Conservation (phyloP, 2,797 vertebrate genomes). For the Muraenolepis orangiensis region DNA sequence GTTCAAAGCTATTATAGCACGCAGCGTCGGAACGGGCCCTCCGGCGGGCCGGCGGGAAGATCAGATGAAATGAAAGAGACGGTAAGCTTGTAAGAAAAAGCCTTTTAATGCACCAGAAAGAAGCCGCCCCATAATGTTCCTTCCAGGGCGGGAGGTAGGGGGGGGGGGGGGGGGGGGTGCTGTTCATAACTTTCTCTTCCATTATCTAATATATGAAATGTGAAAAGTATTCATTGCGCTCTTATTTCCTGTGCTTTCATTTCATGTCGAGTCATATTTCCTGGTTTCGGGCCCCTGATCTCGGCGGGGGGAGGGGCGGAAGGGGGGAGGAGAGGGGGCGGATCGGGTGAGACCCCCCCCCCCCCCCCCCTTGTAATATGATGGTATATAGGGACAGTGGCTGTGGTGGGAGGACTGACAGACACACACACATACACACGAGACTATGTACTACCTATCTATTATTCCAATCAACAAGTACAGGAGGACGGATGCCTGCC, state of each 20-base stretch:
- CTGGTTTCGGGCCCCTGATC: background rate
- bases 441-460: no score
- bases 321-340: no score
- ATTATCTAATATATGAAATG: conserved; percentile 35
- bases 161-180: conserved; percentile 35
- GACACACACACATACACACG: no score
- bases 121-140: conserved; percentile 26
- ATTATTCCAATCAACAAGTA: background rate
- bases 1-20: conserved; percentile 51
- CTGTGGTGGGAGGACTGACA: no score
- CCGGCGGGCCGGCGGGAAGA: conserved; percentile 39
- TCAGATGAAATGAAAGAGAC: conserved; percentile 40
- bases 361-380: no score
- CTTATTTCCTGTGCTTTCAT: conserved; percentile 16
- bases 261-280: background rate
- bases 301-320: background rate
- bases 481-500: background rate
- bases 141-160: conserved; percentile 24
- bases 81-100: conserved; percentile 48
- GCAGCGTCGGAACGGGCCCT: conserved; percentile 41
- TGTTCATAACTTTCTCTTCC: conserved; percentile 7
- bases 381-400: no score
- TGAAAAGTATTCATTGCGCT: conserved; percentile 23
- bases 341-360: no score
- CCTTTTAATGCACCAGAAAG: conserved; percentile 47